A percentile compares a stretch with the other conserved stretches of the same genome.
phyloP scores from a whole-genome alignment of 2,888 invertebrate genomes.

The Morpho helenor region DNA sequence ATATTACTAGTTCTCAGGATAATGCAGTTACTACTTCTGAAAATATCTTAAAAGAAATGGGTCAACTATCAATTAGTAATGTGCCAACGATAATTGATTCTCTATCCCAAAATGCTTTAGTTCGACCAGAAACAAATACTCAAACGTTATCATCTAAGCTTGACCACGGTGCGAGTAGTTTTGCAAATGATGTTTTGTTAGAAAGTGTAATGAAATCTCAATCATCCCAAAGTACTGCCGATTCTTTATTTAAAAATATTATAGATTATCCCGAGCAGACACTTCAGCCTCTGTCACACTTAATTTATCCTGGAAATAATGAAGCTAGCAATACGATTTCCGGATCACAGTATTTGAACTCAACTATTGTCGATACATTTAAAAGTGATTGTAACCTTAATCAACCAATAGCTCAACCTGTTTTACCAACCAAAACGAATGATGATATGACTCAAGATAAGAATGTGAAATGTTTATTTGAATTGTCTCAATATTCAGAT shows the following conservation, averaged over 20 bases:
- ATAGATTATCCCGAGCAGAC: conserved; percentile 8
- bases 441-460: too few relatives aligned
- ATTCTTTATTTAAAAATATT: conserved; percentile 16
- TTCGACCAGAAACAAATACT: not conserved
- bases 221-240: conserved; percentile 10
- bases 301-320: not conserved
- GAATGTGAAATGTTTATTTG: not conserved
- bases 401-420: not conserved
- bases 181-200: not conserved
- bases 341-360: not conserved
- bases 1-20: not conserved
- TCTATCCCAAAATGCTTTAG: not conserved
- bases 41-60: not conserved
- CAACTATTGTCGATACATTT: conserved; percentile 1
- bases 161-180: not conserved
- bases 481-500: not conserved
- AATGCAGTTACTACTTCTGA: not conserved
- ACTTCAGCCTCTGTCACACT: not conserved
- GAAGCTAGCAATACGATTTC: not conserved
- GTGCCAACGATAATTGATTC: not conserved
- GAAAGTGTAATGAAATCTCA: conserved; percentile 3
- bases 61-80: not conserved
- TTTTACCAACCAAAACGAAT: not conserved
- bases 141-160: not conserved
- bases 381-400: not conserved